A percentile compares a stretch with the other conserved stretches of the same genome.
Evolutionary conservation across 2,113 vertebrate species (phyloP).

Genomic region (Gallinago jamesoni): DNA sequence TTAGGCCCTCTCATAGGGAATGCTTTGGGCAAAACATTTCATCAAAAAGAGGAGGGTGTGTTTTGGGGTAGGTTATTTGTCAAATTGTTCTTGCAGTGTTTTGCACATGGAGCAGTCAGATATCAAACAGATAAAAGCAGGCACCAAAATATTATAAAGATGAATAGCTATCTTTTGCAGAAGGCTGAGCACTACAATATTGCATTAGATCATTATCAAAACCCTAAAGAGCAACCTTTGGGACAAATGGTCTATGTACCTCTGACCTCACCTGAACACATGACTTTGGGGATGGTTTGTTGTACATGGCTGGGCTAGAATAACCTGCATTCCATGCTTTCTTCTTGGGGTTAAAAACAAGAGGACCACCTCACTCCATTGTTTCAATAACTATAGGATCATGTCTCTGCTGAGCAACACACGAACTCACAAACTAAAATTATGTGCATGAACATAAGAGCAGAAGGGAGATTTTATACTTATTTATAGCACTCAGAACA

Average conservation of each 20-base stretch:
- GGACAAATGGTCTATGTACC: background rate
- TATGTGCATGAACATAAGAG: background rate
- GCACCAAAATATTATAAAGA: background rate
- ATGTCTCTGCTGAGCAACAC: background rate
- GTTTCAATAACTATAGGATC: background rate
- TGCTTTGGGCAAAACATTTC: background rate
- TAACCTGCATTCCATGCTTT: rapidly evolving
- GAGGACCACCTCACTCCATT: background rate
- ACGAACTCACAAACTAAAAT: background rate
- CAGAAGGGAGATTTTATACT: background rate
- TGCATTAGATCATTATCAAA: background rate
- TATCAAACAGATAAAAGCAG: background rate
- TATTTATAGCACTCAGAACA: background rate
- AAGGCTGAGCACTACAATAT: background rate
- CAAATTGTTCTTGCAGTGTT: background rate
- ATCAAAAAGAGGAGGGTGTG: background rate
- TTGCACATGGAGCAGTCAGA: background rate
- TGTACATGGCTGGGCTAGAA: background rate
- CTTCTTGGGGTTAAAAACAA: background rate
- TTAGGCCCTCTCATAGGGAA: background rate
- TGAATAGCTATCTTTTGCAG: background rate
- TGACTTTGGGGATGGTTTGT: background rate
- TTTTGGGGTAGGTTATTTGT: background rate
- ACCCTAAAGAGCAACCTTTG: background rate
- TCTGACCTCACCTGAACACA: background rate